Evolutionary conservation across 2,888 invertebrate species (phyloP).

Genomic region (Phania funesta): DNA sequence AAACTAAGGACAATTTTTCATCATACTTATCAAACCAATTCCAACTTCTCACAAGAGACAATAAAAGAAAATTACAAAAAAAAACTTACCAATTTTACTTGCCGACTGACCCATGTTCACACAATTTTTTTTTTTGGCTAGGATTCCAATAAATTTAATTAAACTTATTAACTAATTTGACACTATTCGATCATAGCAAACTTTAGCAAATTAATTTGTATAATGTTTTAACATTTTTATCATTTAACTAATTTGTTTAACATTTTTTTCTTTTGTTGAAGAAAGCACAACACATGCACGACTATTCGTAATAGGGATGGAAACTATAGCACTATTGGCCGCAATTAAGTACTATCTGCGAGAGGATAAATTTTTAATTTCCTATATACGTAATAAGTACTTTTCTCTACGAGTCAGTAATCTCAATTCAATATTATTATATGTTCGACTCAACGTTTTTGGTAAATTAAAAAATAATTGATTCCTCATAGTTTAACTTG

Average conservation of each 20-base stretch:
- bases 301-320: constrained; percentile 57
- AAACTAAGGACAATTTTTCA: neutral
- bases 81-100: constrained; percentile 77
- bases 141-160: neutral
- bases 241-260: constrained; percentile 36
- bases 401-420: too few species aligned
- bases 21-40: neutral
- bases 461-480: too few species aligned
- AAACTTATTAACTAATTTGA: constrained; percentile 62
- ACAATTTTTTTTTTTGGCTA: constrained; percentile 16
- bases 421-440: too few species aligned
- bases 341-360: too few species aligned
- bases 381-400: too few species aligned
- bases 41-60: constrained; percentile 13
- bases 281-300: constrained; percentile 54
- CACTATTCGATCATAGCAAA: constrained; percentile 54
- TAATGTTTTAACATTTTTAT: constrained; percentile 17
- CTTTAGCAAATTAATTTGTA: constrained; percentile 50
- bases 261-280: constrained; percentile 46
- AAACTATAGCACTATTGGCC: too few species aligned
- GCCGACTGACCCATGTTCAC: constrained; percentile 76
- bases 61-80: constrained; percentile 26
- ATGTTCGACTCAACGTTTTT: too few species aligned
- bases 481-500: too few species aligned
- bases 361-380: too few species aligned